Conservation (phyloP, 2,797 vertebrate genomes). For the Coranthus polyacanthus region DNA sequence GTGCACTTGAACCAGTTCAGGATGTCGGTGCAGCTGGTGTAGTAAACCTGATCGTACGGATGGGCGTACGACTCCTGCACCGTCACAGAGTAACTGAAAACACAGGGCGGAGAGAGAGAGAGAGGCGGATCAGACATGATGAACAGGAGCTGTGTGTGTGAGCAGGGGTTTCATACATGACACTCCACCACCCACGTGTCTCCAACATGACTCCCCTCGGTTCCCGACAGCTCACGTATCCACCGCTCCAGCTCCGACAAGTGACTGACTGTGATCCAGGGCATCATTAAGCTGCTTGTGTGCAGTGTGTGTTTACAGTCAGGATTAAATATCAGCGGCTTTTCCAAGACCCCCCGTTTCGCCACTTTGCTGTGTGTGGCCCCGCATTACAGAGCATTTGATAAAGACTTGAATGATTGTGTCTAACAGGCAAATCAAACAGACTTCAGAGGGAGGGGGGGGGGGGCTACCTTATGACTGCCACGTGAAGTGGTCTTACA, state of each 20-base stretch:
- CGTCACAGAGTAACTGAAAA: slow-evolving; percentile 92
- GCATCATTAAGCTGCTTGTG: slow-evolving; percentile 25
- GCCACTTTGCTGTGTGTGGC: slow-evolving; percentile 27
- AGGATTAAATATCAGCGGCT: slow-evolving; percentile 47
- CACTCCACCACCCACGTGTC: slow-evolving; percentile 6
- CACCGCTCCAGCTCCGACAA: slow-evolving; percentile 15
- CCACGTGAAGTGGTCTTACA: slow-evolving; percentile 41
- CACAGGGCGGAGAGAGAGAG: slow-evolving; percentile 45
- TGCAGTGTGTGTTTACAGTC: background rate
- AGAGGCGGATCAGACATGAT: slow-evolving; percentile 9
- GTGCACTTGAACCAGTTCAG: slow-evolving; percentile 99
- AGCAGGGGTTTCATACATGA: background rate
- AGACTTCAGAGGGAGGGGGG: slow-evolving; percentile 1
- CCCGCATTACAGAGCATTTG: slow-evolving; percentile 10
- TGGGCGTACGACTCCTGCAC: slow-evolving; percentile 96
- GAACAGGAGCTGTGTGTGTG: background rate
- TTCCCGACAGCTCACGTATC: slow-evolving; percentile 41
- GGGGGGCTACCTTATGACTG: slow-evolving; percentile 43
- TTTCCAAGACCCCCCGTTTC: background rate
- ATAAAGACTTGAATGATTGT: slow-evolving; percentile 23
- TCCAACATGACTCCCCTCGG: slow-evolving; percentile 28
- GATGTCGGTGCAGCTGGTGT: slow-evolving; percentile 96
- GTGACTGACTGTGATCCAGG: slow-evolving; percentile 33
- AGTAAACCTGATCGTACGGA: slow-evolving; percentile 95
- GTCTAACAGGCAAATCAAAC: slow-evolving; percentile 23